Evolutionary conservation across 2,888 invertebrate genomes (phyloP), one percentile per base, ranked within the genome.

Genomic region (Argyra leucocephala): DNA sequence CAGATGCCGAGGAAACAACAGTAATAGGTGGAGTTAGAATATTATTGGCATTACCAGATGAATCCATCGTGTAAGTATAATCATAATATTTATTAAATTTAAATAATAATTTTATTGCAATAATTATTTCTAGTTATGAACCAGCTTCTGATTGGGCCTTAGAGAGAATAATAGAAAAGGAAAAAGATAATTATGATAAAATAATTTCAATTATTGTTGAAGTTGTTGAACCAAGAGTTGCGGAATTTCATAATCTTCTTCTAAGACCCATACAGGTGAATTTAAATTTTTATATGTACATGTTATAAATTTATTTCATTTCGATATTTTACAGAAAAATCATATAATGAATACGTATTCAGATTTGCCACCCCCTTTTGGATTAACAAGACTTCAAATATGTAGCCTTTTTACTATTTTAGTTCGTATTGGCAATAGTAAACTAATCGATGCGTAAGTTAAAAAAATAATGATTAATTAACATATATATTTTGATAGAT

Each of bases 1-100:
- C 84, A 72, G 83, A 83, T 71, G 84, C 84, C 76, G 78, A 82
- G 69, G 88, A 88, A 77, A 86, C 85, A 77, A 88, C 89, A 74
- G 85, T 93, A 73, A 85, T 89, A 69, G 88, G 88, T 79, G 92
- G 91, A 75, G 86, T 91, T 74, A 85, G 86, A 80, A 87, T 93
- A 77, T 85, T 93, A 78, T 84, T 91, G 75, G 85, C 86, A 70
- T 82, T 91, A 73, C 81, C 91, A 72, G 85, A 85, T 71, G 78
- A 71, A 65, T 66, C 71, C 62, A 70, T 71, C 23, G 69, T 69
- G 69, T 70, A 69, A 63, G 66, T 65, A 18, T 61, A 15, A 18
- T n/a, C n/a, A n/a, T 24, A 18, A 36, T 37, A 18, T 36, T 21
- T 65, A 24, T 22, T 22, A 58, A 58, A 21, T 58, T 58, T 1